phyloP scores from a whole-genome alignment of 2,797 vertebrate genomes.

The Neomorphus geoffroyi region DNA sequence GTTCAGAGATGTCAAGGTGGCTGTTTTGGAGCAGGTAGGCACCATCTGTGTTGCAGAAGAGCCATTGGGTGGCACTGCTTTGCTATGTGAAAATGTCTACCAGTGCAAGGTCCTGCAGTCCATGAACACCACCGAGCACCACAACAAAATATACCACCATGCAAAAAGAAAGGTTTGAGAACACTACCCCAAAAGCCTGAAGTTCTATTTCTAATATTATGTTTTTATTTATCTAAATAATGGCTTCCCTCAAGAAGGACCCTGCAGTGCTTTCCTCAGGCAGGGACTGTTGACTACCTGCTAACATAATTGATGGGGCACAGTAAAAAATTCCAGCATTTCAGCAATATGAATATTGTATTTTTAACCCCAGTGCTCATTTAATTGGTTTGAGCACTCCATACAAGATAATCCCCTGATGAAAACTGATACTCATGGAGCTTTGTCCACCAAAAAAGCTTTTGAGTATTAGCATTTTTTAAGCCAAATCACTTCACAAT shows the following conservation, averaged over 20 bases:
- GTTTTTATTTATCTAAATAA: neutral
- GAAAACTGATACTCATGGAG: neutral
- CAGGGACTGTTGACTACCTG: neutral
- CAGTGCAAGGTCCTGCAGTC: neutral
- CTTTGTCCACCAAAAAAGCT: neutral
- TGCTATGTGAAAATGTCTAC: neutral
- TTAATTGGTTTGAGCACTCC: neutral
- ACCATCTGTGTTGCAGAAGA: neutral
- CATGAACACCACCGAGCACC: neutral
- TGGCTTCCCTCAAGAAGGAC: neutral
- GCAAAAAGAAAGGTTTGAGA: neutral
- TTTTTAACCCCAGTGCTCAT: neutral
- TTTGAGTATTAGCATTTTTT: neutral
- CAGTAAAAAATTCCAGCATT: neutral
- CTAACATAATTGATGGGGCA: neutral
- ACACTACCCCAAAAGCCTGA: neutral
- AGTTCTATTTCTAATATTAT: neutral
- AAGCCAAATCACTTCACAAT: neutral
- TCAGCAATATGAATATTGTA: neutral
- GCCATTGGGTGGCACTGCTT: constrained; percentile 68
- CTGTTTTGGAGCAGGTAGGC: rapidly evolving
- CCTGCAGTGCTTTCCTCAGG: neutral
- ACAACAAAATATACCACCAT: neutral
- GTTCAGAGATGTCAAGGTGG: neutral
- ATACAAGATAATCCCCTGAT: neutral